Evolutionary conservation across 1,140 invertebrate genomes (phyloP).

Genomic region (Nomia melanderi): DNA sequence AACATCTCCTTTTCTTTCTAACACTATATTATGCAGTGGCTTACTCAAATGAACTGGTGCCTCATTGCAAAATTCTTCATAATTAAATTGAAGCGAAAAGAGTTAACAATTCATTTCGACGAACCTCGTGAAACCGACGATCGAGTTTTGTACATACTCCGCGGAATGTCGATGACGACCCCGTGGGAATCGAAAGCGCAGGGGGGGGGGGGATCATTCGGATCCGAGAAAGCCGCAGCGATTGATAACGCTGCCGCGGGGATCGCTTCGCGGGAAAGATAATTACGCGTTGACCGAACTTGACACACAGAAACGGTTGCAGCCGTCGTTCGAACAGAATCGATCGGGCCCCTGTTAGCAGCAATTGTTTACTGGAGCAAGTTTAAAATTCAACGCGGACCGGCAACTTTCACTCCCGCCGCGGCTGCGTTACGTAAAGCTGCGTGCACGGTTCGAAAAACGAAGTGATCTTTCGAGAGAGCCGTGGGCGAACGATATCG

Average conservation of each 20-base stretch:
- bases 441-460: neutral
- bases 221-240: neutral
- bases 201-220: neutral
- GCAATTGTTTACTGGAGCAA: neutral
- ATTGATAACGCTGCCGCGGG: neutral
- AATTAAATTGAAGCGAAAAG: no score
- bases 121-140: no score
- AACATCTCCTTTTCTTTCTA: no score
- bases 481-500: neutral
- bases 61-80: no score
- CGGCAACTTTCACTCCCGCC: neutral
- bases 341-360: neutral
- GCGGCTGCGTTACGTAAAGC: neutral
- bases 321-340: neutral
- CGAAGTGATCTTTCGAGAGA: neutral
- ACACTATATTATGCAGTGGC: no score
- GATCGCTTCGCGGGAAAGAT: neutral
- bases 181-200: neutral
- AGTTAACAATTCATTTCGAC: no score
- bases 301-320: neutral
- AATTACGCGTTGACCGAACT: neutral
- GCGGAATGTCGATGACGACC: no score
- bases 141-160: no score
- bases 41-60: no score
- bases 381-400: neutral